A percentile compares a stretch with the other conserved stretches of the same genome.
phyloP scores from a whole-genome alignment of 1,140 invertebrate species.

The Bombus turneri region DNA sequence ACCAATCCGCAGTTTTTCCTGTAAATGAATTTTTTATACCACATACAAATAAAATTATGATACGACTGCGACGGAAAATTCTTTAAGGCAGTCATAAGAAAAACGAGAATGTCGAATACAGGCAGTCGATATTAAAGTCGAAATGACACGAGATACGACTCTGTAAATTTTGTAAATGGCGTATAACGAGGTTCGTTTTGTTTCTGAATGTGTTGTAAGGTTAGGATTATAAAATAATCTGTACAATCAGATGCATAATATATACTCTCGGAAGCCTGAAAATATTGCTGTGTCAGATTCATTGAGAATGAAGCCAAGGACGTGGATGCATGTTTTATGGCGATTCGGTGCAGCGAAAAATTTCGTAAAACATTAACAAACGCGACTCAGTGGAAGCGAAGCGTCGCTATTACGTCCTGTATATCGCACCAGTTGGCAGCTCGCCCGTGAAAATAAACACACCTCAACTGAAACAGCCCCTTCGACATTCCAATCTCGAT shows the following conservation, averaged over 20 bases:
- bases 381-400: background rate
- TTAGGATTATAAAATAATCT: background rate
- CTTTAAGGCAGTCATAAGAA: too few species aligned
- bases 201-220: too few species aligned
- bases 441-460: slow-evolving; percentile 45
- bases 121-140: too few species aligned
- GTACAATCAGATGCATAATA: background rate
- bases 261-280: too few species aligned
- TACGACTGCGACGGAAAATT: too few species aligned
- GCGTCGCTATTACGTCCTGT: background rate
- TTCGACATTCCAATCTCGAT: slow-evolving; percentile 33
- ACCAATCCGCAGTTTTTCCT: too few species aligned
- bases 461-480: slow-evolving; percentile 23
- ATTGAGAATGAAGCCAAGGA: background rate
- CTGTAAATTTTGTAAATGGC: too few species aligned
- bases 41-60: too few species aligned
- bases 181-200: too few species aligned
- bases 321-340: background rate
- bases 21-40: too few species aligned
- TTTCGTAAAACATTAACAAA: background rate
- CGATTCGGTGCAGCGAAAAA: background rate
- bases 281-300: background rate
- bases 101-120: too few species aligned
- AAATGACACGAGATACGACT: too few species aligned
- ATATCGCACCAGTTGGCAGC: slow-evolving; percentile 30